phyloP scores from a whole-genome alignment of 2,797 vertebrate genomes.

The Stomatorhinus walkeri region DNA sequence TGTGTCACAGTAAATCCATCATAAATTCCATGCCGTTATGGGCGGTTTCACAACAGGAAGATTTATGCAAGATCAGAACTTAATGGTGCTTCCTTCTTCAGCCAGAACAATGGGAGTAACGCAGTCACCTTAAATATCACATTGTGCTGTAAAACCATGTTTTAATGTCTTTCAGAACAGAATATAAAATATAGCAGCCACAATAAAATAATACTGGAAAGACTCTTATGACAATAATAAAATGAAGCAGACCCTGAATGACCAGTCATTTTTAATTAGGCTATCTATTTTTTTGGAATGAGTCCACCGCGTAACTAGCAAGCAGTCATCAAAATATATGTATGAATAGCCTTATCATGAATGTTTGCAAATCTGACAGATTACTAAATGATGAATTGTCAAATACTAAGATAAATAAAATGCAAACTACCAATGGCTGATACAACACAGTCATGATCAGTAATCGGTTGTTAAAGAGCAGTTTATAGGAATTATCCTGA shows the following conservation, averaged over 20 bases:
- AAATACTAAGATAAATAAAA: not conserved
- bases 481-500: not conserved
- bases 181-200: not conserved
- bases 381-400: not conserved
- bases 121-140: not conserved
- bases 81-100: not conserved
- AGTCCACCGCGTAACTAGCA: not conserved
- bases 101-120: not conserved
- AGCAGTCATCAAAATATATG: not conserved
- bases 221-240: not conserved
- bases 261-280: not conserved
- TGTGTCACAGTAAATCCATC: not conserved
- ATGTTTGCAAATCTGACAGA: not conserved
- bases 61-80: not conserved
- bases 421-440: not conserved
- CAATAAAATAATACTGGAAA: not conserved
- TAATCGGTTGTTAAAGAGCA: not conserved
- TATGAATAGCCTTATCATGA: not conserved
- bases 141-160: not conserved
- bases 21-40: not conserved
- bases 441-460: not conserved
- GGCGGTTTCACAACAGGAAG: not conserved
- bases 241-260: not conserved
- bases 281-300: not conserved
- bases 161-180: not conserved